Base-by-base conservation (phyloP, 2,113 vertebrate genomes). In the Falco punctatus region DNA sequence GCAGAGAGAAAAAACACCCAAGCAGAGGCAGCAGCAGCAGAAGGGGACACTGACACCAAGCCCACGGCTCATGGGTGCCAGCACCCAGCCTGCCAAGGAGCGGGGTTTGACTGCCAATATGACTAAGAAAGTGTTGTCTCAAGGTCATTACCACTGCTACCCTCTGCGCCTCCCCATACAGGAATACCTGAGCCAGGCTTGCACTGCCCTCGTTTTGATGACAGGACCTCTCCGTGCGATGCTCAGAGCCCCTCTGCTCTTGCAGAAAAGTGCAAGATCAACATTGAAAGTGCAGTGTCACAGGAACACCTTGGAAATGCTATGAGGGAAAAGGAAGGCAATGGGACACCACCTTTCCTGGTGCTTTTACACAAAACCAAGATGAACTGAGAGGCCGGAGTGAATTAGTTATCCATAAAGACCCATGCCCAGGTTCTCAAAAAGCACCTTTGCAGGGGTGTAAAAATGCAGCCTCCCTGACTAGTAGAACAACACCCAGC, bases 211-310 rank as follows among this genome's bases (percentile, higher is more conserved):
- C 1, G 3, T 20, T 58, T 23, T 22, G 16, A 26, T 13, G 3
- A 7, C 12, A 69, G 55, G 44, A 30, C 23, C 26, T 32, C 79
- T 81, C 62, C 0, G 6, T 16, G 13, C 0, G 4, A 58, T 20
- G 59, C 71, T 54, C 30, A 16, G 46, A 24, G 42, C 71, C 38
- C 51, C 73, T n/a, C 65, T 20, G 55, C 49, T 58, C 82, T 30
- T 14, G 30, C 44, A 69, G 59, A 32, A 46, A 32, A 51, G 23
- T 3, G 16, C 35, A 33, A 32, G 3, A 0, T 35, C 54, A 24
- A 21, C 2, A 3, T 5, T 8, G 15, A 24, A 52, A 38, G 14
- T 3, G 16, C 24, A 46, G 19, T 3, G 0, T 17, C 23, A 15
- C 24, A 62, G 40, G 30, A 69, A 33, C 23, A 38, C 51, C 44